Evolutionary conservation across 2,113 vertebrate genomes (phyloP).

Genomic region (Corydoras maculifer): DNA sequence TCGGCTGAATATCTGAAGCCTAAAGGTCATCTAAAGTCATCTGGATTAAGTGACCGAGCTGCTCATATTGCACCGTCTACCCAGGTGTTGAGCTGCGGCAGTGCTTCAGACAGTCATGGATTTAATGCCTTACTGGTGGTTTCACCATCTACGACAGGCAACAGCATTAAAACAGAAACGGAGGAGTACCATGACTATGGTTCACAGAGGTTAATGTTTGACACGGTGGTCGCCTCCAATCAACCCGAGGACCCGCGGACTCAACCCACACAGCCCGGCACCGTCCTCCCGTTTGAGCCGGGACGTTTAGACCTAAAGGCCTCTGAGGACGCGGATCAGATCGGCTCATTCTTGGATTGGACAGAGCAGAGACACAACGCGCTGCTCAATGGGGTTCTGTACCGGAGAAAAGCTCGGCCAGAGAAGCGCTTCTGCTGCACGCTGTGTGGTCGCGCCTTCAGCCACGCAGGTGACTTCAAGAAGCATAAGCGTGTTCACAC

Average conservation of each 20-base stretch:
- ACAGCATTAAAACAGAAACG: background rate
- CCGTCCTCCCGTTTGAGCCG: conserved; percentile 30
- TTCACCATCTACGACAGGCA: no score
- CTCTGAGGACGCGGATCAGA: conserved; percentile 36
- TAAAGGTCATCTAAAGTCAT: no score
- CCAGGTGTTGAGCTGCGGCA: no score
- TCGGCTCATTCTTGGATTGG: conserved; percentile 24
- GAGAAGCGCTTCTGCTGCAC: conserved; percentile 52
- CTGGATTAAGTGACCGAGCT: no score
- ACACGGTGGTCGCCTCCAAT: background rate
- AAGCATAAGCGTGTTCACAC: conserved; percentile 68
- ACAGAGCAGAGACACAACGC: conserved; percentile 28
- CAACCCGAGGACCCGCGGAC: background rate
- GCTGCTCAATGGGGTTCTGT: conserved; percentile 22
- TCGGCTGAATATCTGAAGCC: no score
- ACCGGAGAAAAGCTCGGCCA: conserved; percentile 18
- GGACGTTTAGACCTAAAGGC: conserved; percentile 34
- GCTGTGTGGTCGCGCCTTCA: conserved; percentile 63
- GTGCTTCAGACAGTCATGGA: no score
- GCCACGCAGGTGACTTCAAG: conserved; percentile 57
- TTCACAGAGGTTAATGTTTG: background rate
- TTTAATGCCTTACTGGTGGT: no score
- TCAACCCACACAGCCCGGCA: background rate
- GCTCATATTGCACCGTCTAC: no score
- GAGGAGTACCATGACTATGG: conserved; percentile 5